Conservation (phyloP, 2,797 vertebrate genomes). For the Pteronotus mesoamericanus region DNA sequence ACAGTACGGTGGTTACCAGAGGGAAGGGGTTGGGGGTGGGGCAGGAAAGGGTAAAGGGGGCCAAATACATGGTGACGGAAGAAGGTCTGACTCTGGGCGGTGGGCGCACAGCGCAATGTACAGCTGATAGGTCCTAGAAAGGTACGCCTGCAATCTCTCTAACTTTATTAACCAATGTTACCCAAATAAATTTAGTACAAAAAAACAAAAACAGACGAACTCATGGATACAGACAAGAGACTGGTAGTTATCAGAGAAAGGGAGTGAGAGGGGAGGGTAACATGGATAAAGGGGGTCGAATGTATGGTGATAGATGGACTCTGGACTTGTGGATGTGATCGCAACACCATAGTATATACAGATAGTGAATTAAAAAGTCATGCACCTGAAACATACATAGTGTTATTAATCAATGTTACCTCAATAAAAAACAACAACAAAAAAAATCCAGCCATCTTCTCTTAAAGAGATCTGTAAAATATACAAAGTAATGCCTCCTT, state of each 20-base stretch:
- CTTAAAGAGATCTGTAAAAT: background rate
- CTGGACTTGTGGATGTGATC: background rate
- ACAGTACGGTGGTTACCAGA: background rate
- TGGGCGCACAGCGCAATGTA: background rate
- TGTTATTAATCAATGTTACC: background rate
- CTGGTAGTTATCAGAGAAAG: background rate
- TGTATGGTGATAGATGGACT: background rate
- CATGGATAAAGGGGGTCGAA: background rate
- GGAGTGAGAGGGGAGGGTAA: background rate
- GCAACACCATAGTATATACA: background rate
- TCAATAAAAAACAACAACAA: background rate
- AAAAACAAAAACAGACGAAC: background rate
- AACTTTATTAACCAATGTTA: background rate
- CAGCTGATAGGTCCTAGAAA: background rate
- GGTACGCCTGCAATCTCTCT: background rate
- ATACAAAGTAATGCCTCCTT: background rate
- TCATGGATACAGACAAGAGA: background rate
- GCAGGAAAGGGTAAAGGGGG: background rate
- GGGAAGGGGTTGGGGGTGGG: background rate
- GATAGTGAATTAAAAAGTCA: background rate
- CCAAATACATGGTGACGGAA: background rate
- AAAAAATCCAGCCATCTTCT: conserved; percentile 1
- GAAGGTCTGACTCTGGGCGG: background rate
- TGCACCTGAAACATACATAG: background rate
- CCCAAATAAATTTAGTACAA: background rate